These are phyloP conservation scores for Formica selysi DNA, from an alignment of 1,140 invertebrate genomes.

Conservation along the genomic window DNA sequence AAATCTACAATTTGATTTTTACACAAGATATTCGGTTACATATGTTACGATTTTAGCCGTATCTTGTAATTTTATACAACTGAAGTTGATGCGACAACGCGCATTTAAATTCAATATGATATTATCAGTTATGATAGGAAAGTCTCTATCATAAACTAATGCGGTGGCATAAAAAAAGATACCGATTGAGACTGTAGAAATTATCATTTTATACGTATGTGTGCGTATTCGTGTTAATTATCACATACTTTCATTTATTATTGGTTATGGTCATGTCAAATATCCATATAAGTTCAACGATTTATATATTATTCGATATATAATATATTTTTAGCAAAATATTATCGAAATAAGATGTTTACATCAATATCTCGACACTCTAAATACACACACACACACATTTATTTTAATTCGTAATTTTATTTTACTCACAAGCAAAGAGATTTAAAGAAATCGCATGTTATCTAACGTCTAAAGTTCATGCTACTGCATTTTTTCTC, in stretches of 20 bases:
- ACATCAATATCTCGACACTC: not conserved
- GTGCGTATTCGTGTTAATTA: too few relatives aligned
- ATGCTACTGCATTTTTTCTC: not conserved
- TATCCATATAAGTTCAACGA: not conserved
- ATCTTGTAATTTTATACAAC: not conserved
- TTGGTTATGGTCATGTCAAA: not conserved
- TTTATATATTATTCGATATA: not conserved
- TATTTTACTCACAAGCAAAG: not conserved
- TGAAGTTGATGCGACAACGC: not conserved
- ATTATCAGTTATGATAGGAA: slow-evolving; percentile 6
- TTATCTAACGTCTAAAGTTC: not conserved
- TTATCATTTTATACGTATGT: slow-evolving; percentile 7
- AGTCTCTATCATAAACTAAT: not conserved
- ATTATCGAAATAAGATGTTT: not conserved
- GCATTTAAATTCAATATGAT: not conserved
- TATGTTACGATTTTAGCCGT: not conserved
- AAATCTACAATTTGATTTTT: not conserved
- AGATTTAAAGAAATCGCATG: not conserved
- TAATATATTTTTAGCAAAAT: not conserved
- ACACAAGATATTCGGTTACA: not conserved
- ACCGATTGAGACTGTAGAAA: slow-evolving; percentile 6
- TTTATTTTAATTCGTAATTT: slow-evolving; percentile 14
- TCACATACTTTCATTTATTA: slow-evolving; percentile 18
- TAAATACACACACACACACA: not conserved
- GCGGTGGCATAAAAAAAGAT: not conserved